Evolutionary conservation across 2,797 vertebrate genomes (phyloP).

Genomic region (Tadarida brasiliensis): DNA sequence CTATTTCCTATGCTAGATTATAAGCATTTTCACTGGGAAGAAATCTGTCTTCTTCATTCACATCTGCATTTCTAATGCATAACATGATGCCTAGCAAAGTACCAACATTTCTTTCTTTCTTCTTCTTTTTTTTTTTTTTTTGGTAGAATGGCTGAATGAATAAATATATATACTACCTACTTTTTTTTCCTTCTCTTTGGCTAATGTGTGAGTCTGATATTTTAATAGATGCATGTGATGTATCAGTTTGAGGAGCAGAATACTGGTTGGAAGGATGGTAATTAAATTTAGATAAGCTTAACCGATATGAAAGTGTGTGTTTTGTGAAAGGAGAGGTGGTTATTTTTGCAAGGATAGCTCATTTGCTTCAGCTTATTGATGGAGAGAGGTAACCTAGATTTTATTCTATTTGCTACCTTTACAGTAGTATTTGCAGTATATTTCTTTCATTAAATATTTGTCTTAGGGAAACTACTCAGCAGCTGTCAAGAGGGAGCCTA

Average conservation of each 20-base stretch:
- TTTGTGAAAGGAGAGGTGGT: not conserved
- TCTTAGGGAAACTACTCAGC: constrained; percentile 9
- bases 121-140: not conserved
- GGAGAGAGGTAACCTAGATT: not conserved
- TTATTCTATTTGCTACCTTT: constrained; percentile 23
- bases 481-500: not conserved
- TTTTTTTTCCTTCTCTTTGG: not conserved
- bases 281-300: not conserved
- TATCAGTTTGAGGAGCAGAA: not conserved
- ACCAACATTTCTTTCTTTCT: not conserved
- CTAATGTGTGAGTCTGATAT: not conserved
- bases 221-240: not conserved
- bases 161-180: not conserved
- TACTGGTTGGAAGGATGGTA: not conserved
- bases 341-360: not conserved
- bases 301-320: not conserved
- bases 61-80: not conserved
- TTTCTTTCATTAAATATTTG: constrained; percentile 56
- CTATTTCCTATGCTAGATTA: not conserved
- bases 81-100: not conserved
- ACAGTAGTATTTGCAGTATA: not conserved
- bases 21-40: not conserved
- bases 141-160: not conserved
- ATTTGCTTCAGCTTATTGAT: not conserved
- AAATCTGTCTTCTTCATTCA: not conserved